These are phyloP conservation scores for Diglossa cyanea DNA, from an alignment of 2,797 vertebrate genomes.

Conservation along the genomic window DNA sequence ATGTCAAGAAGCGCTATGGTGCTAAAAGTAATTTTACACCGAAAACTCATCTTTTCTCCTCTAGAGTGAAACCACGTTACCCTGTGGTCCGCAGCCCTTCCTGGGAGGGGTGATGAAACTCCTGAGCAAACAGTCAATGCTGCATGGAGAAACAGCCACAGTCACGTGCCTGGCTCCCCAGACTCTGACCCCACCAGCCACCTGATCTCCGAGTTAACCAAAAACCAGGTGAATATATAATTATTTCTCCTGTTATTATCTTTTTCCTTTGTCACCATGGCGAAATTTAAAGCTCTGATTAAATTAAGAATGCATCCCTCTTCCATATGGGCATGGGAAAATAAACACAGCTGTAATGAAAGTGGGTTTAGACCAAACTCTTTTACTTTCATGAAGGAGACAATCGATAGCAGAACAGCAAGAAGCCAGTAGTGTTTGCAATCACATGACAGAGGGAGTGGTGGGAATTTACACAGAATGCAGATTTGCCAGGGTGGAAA, in stretches of 20 bases:
- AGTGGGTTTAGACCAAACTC: not conserved
- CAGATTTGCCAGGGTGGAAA: not conserved
- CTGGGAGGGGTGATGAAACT: conserved; percentile 8
- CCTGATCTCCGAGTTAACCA: not conserved
- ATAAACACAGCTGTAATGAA: rapidly evolving
- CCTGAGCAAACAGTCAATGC: not conserved
- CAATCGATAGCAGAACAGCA: rapidly evolving
- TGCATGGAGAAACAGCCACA: not conserved
- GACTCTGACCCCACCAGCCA: conserved; percentile 12
- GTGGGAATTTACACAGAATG: not conserved
- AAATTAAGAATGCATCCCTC: not conserved
- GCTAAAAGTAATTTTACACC: not conserved
- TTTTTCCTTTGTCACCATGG: not conserved
- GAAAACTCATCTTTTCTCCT: not conserved
- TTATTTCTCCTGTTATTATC: not conserved
- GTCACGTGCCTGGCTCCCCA: not conserved
- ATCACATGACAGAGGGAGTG: not conserved
- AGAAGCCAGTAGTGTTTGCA: not conserved
- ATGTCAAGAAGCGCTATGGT: not conserved
- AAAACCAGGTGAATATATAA: not conserved
- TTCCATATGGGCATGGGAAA: not conserved
- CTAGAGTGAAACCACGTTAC: not conserved
- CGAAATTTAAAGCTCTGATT: not conserved
- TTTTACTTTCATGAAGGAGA: not conserved
- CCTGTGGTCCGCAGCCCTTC: not conserved